Percentiles rank a stretch among this genome's conserved stretches.
Conservation (phyloP, 2,113 vertebrate genomes). For the Scomber scombrus region DNA sequence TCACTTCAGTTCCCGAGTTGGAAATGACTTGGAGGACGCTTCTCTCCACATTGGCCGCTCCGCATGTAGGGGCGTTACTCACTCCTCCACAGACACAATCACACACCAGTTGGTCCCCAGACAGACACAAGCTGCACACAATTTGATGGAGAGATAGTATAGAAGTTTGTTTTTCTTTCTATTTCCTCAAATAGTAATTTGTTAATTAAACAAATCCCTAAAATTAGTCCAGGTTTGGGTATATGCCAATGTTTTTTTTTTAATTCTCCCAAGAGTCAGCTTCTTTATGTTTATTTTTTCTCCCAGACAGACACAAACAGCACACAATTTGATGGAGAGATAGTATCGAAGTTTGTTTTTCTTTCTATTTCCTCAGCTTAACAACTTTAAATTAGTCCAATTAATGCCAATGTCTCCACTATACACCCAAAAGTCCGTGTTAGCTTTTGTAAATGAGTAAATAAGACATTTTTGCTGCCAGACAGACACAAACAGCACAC, state of each 20-base stretch:
- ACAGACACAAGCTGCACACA: constrained; percentile 16
- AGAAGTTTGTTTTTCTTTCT: constrained; percentile 25
- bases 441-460: not conserved
- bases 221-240: constrained; percentile 2
- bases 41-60: constrained; percentile 51
- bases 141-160: constrained; percentile 29
- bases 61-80: constrained; percentile 71
- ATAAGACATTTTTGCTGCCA: too few relatives aligned
- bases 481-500: too few relatives aligned
- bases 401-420: not conserved
- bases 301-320: constrained; percentile 18
- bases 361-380: constrained; percentile 19
- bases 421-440: not conserved
- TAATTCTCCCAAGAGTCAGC: not conserved
- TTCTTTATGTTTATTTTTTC: not conserved
- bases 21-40: constrained; percentile 73
- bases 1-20: constrained; percentile 68
- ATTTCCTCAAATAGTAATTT: constrained; percentile 16
- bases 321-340: constrained; percentile 30
- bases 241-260: not conserved
- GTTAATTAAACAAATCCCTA: constrained; percentile 14
- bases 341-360: constrained; percentile 23
- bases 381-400: constrained; percentile 3
- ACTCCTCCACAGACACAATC: constrained; percentile 30
- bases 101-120: constrained; percentile 17